Conservation (phyloP, 2,113 vertebrate genomes). For the Microcebus murinus region DNA sequence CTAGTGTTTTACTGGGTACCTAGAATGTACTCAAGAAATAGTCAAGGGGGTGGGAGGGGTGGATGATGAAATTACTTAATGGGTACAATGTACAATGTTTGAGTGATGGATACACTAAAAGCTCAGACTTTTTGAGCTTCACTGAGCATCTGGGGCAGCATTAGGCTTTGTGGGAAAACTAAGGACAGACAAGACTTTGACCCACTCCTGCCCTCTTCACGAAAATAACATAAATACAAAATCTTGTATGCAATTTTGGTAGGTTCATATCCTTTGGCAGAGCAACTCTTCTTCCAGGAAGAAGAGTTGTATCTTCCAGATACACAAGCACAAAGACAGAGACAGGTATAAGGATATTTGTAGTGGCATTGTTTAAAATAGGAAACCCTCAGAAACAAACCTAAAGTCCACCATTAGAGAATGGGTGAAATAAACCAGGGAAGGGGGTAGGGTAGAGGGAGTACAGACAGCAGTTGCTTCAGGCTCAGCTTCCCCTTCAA, state of each 20-base stretch:
- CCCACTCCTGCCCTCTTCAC: background rate
- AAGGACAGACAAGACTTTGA: background rate
- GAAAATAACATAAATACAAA: constrained; percentile 12
- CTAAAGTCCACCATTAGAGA: background rate
- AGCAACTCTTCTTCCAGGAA: background rate
- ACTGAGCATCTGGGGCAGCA: background rate
- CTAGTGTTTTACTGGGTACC: background rate
- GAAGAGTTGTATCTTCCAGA: background rate
- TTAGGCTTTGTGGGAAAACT: background rate
- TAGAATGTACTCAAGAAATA: background rate
- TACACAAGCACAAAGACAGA: background rate
- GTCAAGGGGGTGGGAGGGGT: too few species aligned
- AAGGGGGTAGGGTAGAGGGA: background rate
- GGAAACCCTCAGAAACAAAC: constrained; percentile 17
- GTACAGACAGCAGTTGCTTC: background rate
- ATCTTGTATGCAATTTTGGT: background rate
- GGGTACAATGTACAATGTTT: too few species aligned
- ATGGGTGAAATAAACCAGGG: background rate
- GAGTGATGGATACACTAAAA: too few species aligned
- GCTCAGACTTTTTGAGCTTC: background rate
- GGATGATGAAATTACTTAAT: too few species aligned
- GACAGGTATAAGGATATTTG: background rate
- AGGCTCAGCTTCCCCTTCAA: background rate
- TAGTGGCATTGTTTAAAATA: background rate
- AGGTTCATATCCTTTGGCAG: background rate